These are phyloP conservation scores for Clistopyga incitator DNA, from an alignment of 2,888 invertebrate genomes.

Conservation along the genomic window DNA sequence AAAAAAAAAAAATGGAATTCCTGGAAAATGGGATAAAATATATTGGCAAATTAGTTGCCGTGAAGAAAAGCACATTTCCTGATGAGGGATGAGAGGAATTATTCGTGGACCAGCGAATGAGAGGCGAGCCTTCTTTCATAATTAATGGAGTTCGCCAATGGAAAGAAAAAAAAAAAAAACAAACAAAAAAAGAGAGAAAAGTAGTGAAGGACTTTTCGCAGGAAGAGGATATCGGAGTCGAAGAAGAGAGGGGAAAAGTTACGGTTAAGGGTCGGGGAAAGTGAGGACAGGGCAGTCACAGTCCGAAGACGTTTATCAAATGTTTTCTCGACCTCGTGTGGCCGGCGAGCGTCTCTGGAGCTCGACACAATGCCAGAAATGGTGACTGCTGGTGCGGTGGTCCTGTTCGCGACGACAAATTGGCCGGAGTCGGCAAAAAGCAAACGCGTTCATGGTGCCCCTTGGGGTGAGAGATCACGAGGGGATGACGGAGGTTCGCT, in stretches of 20 bases:
- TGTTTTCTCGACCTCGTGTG: constrained; percentile 58
- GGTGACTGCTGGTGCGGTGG: constrained; percentile 38
- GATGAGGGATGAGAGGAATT: constrained; percentile 13
- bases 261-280: background rate
- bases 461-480: constrained; percentile 36
- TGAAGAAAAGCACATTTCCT: background rate
- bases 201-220: background rate
- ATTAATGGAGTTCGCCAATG: constrained; percentile 46
- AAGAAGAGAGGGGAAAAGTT: background rate
- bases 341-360: constrained; percentile 26
- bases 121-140: constrained; percentile 21
- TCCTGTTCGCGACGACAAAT: constrained; percentile 50
- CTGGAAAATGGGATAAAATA: too few species aligned
- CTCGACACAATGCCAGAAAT: constrained; percentile 63
- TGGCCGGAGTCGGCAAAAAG: constrained; percentile 54
- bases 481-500: constrained; percentile 37
- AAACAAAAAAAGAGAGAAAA: background rate
- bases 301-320: constrained; percentile 63
- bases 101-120: background rate
- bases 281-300: constrained; percentile 3
- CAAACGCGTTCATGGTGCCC: constrained; percentile 33
- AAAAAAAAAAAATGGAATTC: too few species aligned
- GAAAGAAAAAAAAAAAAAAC: constrained; percentile 17
- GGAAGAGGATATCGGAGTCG: constrained; percentile 10
- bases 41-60: background rate